A percentile compares a stretch with the other conserved stretches of the same genome.
Conservation (phyloP, 2,113 vertebrate species). For the Cavia aperea region DNA sequence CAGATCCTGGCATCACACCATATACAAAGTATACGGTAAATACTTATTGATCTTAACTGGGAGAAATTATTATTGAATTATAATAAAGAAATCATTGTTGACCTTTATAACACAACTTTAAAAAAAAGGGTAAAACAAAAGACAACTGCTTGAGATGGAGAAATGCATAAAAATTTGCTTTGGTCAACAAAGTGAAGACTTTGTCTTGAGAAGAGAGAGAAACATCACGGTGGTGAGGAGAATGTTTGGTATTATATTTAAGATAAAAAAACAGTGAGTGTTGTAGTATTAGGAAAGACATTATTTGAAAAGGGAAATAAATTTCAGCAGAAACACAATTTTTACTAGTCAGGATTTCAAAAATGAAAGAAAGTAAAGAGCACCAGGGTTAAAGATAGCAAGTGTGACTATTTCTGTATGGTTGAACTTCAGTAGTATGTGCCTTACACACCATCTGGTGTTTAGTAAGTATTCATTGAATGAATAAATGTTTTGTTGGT, state of each 20-base stretch:
- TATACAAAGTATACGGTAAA: neutral
- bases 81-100: constrained; percentile 7
- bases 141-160: neutral
- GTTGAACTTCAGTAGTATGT: neutral
- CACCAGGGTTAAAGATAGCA: neutral
- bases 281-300: neutral
- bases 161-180: neutral
- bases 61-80: neutral
- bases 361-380: neutral
- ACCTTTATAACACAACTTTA: neutral
- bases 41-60: neutral
- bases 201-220: neutral
- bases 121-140: neutral
- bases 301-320: neutral
- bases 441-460: neutral
- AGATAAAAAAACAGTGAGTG: neutral
- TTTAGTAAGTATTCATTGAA: neutral
- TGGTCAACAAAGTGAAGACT: neutral
- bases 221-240: neutral
- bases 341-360: neutral
- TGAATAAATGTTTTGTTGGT: neutral
- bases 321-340: neutral
- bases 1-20: neutral
- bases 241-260: neutral
- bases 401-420: neutral